A percentile compares a stretch with the other conserved stretches of the same genome.
Conservation (phyloP, 2,797 vertebrate species). For the Galago senegalensis region DNA sequence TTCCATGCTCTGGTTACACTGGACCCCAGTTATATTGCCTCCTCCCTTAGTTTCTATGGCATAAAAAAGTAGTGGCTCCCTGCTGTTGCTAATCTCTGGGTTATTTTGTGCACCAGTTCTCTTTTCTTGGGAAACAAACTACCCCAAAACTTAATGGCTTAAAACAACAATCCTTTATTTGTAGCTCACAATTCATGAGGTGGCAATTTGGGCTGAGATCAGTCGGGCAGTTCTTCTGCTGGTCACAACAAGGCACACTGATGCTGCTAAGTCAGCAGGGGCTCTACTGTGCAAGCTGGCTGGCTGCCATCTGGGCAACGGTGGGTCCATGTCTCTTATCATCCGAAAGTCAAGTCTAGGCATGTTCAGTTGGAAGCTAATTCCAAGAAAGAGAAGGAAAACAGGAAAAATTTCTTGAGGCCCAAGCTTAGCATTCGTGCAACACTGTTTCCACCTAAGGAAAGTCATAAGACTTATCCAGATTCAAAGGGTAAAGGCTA, state of each 20-base stretch:
- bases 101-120: not conserved
- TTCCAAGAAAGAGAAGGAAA: slow-evolving; percentile 17
- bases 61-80: not conserved
- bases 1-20: not conserved
- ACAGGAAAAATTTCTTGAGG: not conserved
- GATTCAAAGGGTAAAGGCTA: not conserved
- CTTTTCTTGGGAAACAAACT: slow-evolving; percentile 63
- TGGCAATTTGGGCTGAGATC: not conserved
- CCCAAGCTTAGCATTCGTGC: not conserved
- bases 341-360: not conserved
- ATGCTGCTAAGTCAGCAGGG: not conserved
- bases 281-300: not conserved
- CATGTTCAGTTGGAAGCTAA: not conserved
- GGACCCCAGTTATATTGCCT: too few species aligned
- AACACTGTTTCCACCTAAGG: not conserved
- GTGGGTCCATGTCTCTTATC: not conserved
- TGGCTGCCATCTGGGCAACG: not conserved
- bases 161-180: not conserved
- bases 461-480: not conserved
- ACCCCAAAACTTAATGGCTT: slow-evolving; percentile 16
- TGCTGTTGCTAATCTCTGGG: not conserved
- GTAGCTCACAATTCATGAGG: not conserved
- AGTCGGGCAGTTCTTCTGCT: not conserved
- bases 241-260: not conserved
- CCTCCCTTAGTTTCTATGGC: not conserved